Evolutionary conservation across 2,888 invertebrate genomes (phyloP), one percentile per base, ranked within the genome.

Genomic region (Lymantria dispar): DNA sequence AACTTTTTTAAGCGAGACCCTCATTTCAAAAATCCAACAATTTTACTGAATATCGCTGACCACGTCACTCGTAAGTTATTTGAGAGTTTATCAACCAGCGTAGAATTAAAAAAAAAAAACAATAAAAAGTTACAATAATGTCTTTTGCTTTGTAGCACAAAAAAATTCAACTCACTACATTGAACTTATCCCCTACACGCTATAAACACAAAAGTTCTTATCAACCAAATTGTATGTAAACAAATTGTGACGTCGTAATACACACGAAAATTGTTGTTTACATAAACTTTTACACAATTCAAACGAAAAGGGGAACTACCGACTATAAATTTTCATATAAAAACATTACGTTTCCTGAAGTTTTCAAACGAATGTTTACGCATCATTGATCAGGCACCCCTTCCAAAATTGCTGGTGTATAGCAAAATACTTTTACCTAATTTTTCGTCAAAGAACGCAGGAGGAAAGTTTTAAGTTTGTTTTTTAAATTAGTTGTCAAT

Each of bases 261-360:
- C 52, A 55, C 29, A 46, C 44, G 33, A 36, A 56, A 54, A 58
- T 46, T 51, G 47, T 51, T 66, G 67, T 67, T 60, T 54, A 55
- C 53, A 53, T 62, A 63, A 69, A 70, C 52, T 67, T 69, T 58
- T 54, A 66, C 54, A 53, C 58, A 57, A 51, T 62, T 60, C 48
- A 56, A 45, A 50, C 41, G 48, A 22, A 42, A 14, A 46, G 60
- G 68, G 58, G 56, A 53, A 62, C 56, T 68, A 58, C 54, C 48
- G 56, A 52, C 62, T 62, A 68, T 74, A 74, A 68, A 73, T 72
- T 74, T 70, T 65, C 66, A 70, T 74, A 71, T 65, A 73, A 73
- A 64, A 61, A 55, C 68, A 60, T 54, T 53, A 46, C 62, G 58
- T 59, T 63, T 59, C 47, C 54, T 43, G 56, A 51, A 54, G 58